Percentiles rank a stretch among this genome's conserved stretches.
Conservation (phyloP, 2,113 vertebrate species). For the Rallus limicola region DNA sequence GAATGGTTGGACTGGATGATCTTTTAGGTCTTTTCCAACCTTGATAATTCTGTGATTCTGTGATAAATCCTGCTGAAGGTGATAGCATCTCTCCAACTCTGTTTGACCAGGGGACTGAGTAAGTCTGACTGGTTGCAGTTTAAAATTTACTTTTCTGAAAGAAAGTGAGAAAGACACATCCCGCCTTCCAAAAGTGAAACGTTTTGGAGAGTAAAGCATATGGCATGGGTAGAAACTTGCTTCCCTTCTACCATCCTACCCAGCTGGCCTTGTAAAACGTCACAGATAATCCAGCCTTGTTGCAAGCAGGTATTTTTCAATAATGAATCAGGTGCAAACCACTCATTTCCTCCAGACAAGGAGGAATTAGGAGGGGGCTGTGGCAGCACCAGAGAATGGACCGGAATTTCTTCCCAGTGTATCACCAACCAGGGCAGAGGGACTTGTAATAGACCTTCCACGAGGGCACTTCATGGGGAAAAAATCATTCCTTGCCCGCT, state of each 20-base stretch:
- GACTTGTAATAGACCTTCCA: neutral
- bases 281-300: constrained; percentile 13
- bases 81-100: neutral
- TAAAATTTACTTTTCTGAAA: neutral
- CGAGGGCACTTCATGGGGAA: neutral
- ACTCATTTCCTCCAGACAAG: neutral
- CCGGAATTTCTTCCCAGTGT: neutral
- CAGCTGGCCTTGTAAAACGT: constrained; percentile 36
- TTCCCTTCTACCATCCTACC: constrained; percentile 16
- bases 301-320: neutral
- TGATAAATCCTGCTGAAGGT: neutral
- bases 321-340: constrained; percentile 25
- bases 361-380: neutral
- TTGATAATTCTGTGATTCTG: too few species aligned
- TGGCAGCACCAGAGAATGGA: neutral
- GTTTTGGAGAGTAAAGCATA: neutral
- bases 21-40: too few species aligned
- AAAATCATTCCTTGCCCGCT: neutral
- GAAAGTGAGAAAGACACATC: neutral
- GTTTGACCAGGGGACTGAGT: neutral
- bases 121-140: neutral
- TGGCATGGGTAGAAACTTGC: neutral
- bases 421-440: neutral
- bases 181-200: neutral
- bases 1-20: too few species aligned